These are phyloP conservation scores for Sicus ferrugineus DNA, from an alignment of 2,888 invertebrate genomes.

Conservation along the genomic window DNA sequence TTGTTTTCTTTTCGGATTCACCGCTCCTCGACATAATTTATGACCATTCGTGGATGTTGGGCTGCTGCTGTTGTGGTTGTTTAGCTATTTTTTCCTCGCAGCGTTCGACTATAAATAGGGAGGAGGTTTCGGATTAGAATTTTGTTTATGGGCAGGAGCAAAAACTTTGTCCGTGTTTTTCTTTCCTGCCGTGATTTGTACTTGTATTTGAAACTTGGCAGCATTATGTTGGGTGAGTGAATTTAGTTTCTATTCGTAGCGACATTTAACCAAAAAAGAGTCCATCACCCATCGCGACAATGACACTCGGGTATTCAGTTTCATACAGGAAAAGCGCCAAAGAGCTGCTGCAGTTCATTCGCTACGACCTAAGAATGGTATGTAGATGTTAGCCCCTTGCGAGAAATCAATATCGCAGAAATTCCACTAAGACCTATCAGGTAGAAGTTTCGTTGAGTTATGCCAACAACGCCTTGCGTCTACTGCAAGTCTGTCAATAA, in stretches of 20 bases:
- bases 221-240: background rate
- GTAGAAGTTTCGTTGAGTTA: background rate
- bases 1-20: background rate
- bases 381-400: background rate
- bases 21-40: background rate
- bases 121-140: conserved; percentile 26
- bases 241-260: background rate
- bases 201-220: background rate
- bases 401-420: conserved; percentile 30
- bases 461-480: background rate
- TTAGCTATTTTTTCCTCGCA: conserved; percentile 19
- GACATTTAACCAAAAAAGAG: conserved; percentile 2
- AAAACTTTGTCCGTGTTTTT: background rate
- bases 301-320: background rate
- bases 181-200: background rate
- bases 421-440: background rate
- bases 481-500: conserved; percentile 42
- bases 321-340: background rate
- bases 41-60: conserved; percentile 6
- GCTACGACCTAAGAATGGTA: too few species aligned
- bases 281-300: background rate
- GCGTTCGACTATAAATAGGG: conserved; percentile 32
- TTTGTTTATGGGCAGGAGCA: conserved; percentile 3
- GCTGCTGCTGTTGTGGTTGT: conserved; percentile 29
- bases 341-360: background rate